These are phyloP conservation scores for Sesamia inferens DNA, from an alignment of 2,888 invertebrate genomes.

Conservation along the genomic window DNA sequence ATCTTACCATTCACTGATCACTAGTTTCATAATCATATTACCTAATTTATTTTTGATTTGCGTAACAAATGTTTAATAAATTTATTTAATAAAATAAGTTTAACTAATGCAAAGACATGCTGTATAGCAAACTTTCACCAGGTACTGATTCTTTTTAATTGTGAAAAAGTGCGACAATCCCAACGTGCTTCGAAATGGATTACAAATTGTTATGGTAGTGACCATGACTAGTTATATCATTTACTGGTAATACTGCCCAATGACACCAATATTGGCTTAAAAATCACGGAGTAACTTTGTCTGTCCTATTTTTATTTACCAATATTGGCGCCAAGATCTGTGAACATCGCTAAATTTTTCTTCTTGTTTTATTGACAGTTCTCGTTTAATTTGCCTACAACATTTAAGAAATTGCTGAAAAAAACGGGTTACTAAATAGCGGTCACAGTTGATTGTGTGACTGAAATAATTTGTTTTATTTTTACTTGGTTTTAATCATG, in stretches of 20 bases:
- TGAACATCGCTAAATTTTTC: neutral
- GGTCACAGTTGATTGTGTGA: slow-evolving; percentile 11
- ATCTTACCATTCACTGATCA: neutral
- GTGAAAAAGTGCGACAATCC: neutral
- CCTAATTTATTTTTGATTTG: neutral
- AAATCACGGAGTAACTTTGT: no score
- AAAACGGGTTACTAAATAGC: slow-evolving; percentile 13
- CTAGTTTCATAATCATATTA: slow-evolving; percentile 8
- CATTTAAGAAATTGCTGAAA: slow-evolving; percentile 17
- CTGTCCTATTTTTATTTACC: neutral
- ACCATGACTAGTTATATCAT: slow-evolving; percentile 39
- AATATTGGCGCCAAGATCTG: slow-evolving; percentile 16
- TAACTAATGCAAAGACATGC: neutral
- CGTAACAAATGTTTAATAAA: no score
- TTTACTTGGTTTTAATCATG: neutral
- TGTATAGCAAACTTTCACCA: slow-evolving; percentile 19
- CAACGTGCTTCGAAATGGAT: slow-evolving; percentile 26
- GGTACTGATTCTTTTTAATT: neutral
- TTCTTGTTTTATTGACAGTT: slow-evolving; percentile 14
- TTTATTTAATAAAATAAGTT: neutral
- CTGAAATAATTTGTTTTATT: neutral
- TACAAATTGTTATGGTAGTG: slow-evolving; percentile 18
- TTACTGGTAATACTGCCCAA: neutral
- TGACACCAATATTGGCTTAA: neutral
- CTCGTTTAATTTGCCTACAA: slow-evolving; percentile 32